A percentile compares a stretch with the other conserved stretches of the same genome.
phyloP scores from a whole-genome alignment of 2,888 invertebrate species.

The Cotesia congregata region DNA sequence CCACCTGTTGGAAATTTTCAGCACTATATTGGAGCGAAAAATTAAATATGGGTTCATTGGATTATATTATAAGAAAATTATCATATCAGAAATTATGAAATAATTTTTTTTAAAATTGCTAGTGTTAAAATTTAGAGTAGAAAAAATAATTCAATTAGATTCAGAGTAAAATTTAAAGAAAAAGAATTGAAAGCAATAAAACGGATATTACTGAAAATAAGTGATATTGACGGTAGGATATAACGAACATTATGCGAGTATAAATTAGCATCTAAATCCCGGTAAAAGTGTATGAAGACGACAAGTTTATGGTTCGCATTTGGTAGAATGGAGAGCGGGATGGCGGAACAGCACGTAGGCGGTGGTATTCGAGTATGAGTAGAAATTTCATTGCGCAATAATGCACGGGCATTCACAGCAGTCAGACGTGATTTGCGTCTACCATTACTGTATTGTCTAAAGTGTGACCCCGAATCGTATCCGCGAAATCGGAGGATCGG shows the following conservation, averaged over 20 bases:
- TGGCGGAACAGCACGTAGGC: not conserved
- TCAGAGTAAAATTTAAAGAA: not conserved
- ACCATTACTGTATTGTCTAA: slow-evolving; percentile 34
- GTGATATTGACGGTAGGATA: not conserved
- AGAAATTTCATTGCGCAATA: slow-evolving; percentile 27
- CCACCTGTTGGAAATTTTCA: too few relatives aligned
- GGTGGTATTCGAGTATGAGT: slow-evolving; percentile 18
- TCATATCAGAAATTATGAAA: too few relatives aligned
- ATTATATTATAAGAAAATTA: too few relatives aligned
- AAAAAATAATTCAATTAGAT: too few relatives aligned
- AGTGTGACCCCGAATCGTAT: not conserved
- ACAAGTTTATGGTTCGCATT: slow-evolving; percentile 8
- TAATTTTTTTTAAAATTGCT: too few relatives aligned
- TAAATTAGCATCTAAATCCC: not conserved
- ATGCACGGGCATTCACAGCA: slow-evolving; percentile 23
- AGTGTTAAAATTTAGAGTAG: too few relatives aligned
- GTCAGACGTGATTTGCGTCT: slow-evolving; percentile 34
- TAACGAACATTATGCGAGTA: not conserved
- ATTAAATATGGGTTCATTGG: too few relatives aligned
- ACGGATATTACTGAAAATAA: not conserved
- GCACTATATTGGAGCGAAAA: too few relatives aligned
- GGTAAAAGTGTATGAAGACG: not conserved
- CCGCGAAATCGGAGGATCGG: slow-evolving; percentile 22
- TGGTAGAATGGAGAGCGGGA: not conserved
- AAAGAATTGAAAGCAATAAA: not conserved